Evolutionary conservation across 2,888 invertebrate species (phyloP).

Genomic region (Helicoverpa assulta): DNA sequence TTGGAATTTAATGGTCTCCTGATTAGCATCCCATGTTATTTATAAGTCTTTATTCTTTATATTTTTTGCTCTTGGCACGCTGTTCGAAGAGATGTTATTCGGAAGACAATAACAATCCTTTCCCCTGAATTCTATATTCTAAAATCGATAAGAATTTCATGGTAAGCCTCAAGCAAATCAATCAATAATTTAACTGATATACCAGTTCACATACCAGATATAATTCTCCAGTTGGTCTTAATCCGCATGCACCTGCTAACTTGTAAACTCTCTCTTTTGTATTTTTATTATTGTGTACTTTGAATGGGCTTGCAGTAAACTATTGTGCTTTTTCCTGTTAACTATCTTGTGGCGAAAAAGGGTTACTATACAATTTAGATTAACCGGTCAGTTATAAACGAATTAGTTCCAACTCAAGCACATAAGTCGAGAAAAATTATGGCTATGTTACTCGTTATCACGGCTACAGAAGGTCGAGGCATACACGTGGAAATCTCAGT

Average conservation of each 20-base stretch:
- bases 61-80: background rate
- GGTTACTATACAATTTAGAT: conserved; percentile 4
- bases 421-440: conserved; percentile 34
- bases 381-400: conserved; percentile 16
- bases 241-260: background rate
- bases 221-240: background rate
- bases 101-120: too few relatives aligned
- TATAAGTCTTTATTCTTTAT: background rate
- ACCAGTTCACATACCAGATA: background rate
- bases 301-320: background rate
- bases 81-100: too few relatives aligned
- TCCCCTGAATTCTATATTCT: too few relatives aligned
- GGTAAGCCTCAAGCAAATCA: background rate
- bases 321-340: background rate
- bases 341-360: too few relatives aligned
- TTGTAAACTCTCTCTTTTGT: background rate
- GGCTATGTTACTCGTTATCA: conserved; percentile 57
- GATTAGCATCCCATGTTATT: background rate
- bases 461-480: conserved; percentile 52
- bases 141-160: background rate
- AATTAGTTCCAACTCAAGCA: conserved; percentile 45
- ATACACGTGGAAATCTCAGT: conserved; percentile 64
- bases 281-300: background rate
- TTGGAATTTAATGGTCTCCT: background rate
- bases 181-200: background rate